phyloP scores from a whole-genome alignment of 2,113 vertebrate species.

The Alexandromys fortis region DNA sequence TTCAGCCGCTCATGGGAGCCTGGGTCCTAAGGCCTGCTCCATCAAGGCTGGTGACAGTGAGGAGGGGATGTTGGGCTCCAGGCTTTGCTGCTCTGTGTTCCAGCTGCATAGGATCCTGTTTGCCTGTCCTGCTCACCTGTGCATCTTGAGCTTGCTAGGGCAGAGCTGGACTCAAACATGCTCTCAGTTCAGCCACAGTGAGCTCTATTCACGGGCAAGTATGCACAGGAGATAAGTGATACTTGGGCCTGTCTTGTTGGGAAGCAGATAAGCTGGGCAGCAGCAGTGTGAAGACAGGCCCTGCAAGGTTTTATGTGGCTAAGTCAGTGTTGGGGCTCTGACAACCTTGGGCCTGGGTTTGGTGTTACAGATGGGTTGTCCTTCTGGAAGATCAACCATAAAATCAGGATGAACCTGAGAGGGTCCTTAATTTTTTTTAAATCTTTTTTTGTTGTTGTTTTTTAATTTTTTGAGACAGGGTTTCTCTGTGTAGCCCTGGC shows the following conservation, averaged over 20 bases:
- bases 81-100: neutral
- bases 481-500: neutral
- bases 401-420: neutral
- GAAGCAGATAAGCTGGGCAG: neutral
- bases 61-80: neutral
- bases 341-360: neutral
- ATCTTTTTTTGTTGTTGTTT: neutral
- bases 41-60: neutral
- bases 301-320: neutral
- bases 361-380: fast-evolving
- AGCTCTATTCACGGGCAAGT: neutral
- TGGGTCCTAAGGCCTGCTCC: neutral
- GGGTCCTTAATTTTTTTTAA: neutral
- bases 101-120: neutral
- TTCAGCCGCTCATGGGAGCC: neutral
- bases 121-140: neutral
- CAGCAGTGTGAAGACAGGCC: neutral
- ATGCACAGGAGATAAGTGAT: neutral
- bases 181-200: neutral
- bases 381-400: too few species aligned
- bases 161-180: neutral
- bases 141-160: neutral
- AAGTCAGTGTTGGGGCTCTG: too few species aligned
- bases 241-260: neutral
- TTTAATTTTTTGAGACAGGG: neutral